Base-by-base conservation (phyloP, 2,113 vertebrate genomes). In the Fulmarus glacialis region DNA sequence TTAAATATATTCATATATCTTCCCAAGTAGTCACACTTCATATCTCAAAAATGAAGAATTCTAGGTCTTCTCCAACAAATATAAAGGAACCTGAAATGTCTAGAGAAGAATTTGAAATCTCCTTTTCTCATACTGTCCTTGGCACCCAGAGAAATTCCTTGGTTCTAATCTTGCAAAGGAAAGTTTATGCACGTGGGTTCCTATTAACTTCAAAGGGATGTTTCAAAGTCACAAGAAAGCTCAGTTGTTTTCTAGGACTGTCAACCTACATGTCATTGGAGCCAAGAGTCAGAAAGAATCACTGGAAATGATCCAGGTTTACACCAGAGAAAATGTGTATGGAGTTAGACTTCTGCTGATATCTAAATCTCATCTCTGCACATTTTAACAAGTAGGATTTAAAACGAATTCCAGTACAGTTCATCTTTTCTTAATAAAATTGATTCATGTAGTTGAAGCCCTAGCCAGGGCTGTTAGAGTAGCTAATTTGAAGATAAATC, bases 401-500 rank as follows among this genome's bases (percentile, higher is more conserved):
- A 55, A 87, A 94, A 94, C 93, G 32, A 87, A 90, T 95, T 96
- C 50, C 21, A 89, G 12, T 56, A 62, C n/a, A 82, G 89, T 87
- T 94, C 48, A 89, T 96, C 82, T 94, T 97, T 94, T 90, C 75
- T 89, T 90, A 93, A 97, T 97, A 95, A 95, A 96, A 89, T 59
- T 95, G 96, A 95, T 95, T 91, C 60, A 95, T 85, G 67, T 29
- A 88, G 43, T 59, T 84, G 32, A 94, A 98, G 71, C 58, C 60
- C 36, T 59, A 92, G 79, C 87, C 89, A 95, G 80, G 67, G 21
- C 64, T 95, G 60, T 95, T 93, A 86, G 72, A 94, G 84, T 58
- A 94, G 84, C 82, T 97, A 95, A 96, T 97, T 88, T 97, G 92
- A 93, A 96, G 89, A 97, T 96, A 96, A 97, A 96, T 95, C 93